Percentiles rank a stretch among this genome's conserved stretches.
phyloP scores from a whole-genome alignment of 2,113 vertebrate genomes.

The Spilogale gracilis region DNA sequence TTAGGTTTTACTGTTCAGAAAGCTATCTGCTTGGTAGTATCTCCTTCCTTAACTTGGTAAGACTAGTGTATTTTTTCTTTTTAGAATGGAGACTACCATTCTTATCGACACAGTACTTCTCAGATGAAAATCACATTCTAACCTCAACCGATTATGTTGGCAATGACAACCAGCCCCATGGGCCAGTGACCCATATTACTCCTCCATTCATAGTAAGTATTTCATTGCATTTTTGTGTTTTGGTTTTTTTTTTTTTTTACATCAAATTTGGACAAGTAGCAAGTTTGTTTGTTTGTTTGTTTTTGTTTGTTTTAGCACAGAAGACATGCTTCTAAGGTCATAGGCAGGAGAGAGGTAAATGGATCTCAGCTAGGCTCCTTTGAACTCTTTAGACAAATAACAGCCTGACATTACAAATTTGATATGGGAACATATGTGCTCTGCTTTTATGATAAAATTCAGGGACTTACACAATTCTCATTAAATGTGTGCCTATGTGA shows the following conservation, averaged over 20 bases:
- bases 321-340: not conserved
- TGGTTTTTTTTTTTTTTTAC: not conserved
- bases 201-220: not conserved
- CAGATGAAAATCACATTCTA: slow-evolving; percentile 4
- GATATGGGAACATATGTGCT: not conserved
- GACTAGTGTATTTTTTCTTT: not conserved
- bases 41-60: not conserved
- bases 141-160: not conserved
- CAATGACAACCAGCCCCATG: not conserved
- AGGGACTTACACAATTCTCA: not conserved
- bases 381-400: slow-evolving; percentile 11
- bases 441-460: slow-evolving; percentile 16
- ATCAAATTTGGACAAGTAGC: not conserved
- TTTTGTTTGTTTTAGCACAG: not conserved
- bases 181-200: not conserved
- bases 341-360: not conserved
- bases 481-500: not conserved
- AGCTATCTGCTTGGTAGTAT: not conserved
- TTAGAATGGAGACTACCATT: not conserved
- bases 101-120: not conserved
- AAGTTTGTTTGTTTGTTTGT: slow-evolving; percentile 4
- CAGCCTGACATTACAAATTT: not conserved
- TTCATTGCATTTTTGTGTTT: not conserved
- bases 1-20: not conserved
- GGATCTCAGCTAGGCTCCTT: not conserved